phyloP scores from a whole-genome alignment of 2,113 vertebrate genomes.

The Eretmochelys imbricata region DNA sequence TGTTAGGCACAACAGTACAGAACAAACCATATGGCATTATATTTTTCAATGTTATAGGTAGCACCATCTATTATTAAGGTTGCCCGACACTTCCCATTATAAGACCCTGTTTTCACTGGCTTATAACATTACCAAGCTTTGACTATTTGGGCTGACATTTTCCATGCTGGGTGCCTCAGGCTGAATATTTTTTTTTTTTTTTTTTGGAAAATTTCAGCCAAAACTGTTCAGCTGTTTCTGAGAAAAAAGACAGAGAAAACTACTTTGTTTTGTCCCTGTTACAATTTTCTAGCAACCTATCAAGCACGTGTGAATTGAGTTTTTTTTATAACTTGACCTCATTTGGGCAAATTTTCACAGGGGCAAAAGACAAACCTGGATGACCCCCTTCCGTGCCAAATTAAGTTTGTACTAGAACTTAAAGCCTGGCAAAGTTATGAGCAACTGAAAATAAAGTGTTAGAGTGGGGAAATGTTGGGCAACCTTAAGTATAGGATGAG shows the following conservation, averaged over 20 bases:
- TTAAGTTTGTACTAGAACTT: fast-evolving
- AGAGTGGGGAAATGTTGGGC: not conserved
- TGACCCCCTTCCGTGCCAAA: not conserved
- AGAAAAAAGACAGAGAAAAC: not conserved
- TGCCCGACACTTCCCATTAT: not conserved
- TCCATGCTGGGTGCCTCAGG: not conserved
- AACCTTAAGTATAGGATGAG: not conserved
- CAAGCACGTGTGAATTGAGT: fast-evolving
- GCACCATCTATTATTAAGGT: not conserved
- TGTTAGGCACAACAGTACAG: not conserved
- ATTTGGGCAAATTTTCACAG: not conserved
- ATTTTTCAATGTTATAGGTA: not conserved
- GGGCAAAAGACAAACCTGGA: not conserved
- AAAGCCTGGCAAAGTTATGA: not conserved
- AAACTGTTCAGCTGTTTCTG: not conserved
- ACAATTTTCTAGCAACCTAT: not conserved
- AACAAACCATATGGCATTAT: not conserved
- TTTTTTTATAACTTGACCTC: not conserved
- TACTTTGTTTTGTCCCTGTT: not conserved
- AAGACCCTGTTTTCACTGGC: not conserved
- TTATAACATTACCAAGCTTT: not conserved
- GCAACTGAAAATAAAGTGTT: not conserved
- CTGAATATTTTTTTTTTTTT: not conserved
- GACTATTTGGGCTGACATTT: not conserved
- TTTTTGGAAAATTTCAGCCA: not conserved